Evolutionary conservation across 2,797 vertebrate genomes (phyloP).

Genomic region (Anolis apletophallus): DNA sequence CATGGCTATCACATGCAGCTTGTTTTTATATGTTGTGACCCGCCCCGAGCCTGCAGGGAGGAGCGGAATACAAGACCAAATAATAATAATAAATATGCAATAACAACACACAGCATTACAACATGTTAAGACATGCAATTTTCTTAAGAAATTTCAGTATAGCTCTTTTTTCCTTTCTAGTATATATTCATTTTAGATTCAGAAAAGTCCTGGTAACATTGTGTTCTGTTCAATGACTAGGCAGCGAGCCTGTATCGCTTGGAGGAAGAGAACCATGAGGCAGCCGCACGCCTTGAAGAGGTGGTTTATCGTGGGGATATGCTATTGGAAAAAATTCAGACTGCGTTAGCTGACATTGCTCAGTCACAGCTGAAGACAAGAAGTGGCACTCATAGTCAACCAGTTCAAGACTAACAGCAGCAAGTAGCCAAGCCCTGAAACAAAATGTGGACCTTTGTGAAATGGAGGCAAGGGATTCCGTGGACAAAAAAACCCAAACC

Average conservation of each 20-base stretch:
- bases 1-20: no score
- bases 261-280: constrained; percentile 97
- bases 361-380: constrained; percentile 96
- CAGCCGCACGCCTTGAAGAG: constrained; percentile 91
- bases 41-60: no score
- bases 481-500: fast-evolving
- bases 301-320: constrained; percentile 92
- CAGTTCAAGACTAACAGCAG: constrained; percentile 84
- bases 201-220: not conserved
- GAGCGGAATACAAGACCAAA: no score
- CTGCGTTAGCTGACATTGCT: constrained; percentile 94
- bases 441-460: not conserved
- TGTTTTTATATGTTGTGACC: no score
- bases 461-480: not conserved
- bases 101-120: not conserved
- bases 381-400: constrained; percentile 84
- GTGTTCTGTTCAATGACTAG: constrained; percentile 71
- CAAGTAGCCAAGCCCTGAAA: not conserved
- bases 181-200: no score
- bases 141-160: not conserved
- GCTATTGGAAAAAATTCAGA: constrained; percentile 97
- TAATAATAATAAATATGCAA: not conserved
- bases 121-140: not conserved
- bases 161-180: not conserved
- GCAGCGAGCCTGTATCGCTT: constrained; percentile 92